A percentile compares a stretch with the other conserved stretches of the same genome.
Conservation (phyloP, 2,797 vertebrate species). For the Rhyacichthys aspro region DNA sequence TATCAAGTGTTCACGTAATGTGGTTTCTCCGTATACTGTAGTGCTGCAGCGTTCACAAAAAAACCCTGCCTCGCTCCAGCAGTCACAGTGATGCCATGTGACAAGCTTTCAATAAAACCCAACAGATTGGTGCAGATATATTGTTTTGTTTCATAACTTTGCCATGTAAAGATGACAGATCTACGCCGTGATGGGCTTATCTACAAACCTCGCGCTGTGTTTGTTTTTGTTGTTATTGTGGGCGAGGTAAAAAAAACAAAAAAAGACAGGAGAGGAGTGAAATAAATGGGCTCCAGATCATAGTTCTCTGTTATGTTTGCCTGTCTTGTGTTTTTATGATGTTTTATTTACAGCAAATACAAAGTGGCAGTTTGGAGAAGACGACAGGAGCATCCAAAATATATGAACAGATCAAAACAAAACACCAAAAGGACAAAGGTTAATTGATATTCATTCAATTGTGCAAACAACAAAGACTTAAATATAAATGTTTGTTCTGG, state of each 20-base stretch:
- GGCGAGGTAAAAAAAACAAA: no score
- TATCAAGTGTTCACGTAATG: not conserved
- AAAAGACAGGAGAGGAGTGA: slow-evolving; percentile 7
- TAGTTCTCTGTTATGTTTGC: slow-evolving; percentile 21
- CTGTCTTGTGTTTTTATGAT: slow-evolving; percentile 27
- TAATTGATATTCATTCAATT: no score
- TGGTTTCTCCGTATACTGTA: not conserved
- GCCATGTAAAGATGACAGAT: slow-evolving; percentile 22
- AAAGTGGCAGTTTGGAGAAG: no score
- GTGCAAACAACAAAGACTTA: no score
- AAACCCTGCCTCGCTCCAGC: not conserved
- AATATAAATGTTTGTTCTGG: no score
- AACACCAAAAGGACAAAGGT: no score
- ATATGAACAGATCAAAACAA: no score
- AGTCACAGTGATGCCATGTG: slow-evolving; percentile 2
- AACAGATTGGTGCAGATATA: slow-evolving; percentile 21
- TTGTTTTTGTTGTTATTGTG: slow-evolving; percentile 44
- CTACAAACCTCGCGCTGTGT: not conserved
- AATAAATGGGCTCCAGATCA: slow-evolving; percentile 24
- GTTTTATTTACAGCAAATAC: no score
- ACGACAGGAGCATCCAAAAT: no score
- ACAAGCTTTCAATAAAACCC: slow-evolving; percentile 12
- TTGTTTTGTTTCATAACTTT: slow-evolving; percentile 36
- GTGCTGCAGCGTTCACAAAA: not conserved
- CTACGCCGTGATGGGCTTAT: slow-evolving; percentile 30